Percentiles rank a stretch among this genome's conserved stretches.
Conservation (phyloP, 1,140 invertebrate species). For the Cheumatopsyche charites region DNA sequence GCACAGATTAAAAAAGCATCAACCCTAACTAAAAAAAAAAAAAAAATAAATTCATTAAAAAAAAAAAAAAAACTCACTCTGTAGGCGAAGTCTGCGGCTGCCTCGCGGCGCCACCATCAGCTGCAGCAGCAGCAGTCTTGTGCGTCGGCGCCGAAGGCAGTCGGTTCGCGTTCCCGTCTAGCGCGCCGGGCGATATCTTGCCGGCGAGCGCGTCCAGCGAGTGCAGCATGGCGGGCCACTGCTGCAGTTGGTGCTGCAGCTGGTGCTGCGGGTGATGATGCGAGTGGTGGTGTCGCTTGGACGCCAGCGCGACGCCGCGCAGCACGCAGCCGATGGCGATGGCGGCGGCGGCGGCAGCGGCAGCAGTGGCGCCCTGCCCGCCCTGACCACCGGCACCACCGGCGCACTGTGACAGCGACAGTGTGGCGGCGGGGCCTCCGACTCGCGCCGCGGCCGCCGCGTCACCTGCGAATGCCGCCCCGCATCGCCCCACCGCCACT, state of each 20-base stretch:
- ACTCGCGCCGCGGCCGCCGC: conserved; percentile 18
- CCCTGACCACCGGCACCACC: conserved; percentile 37
- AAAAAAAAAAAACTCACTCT: conserved; percentile 40
- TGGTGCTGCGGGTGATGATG: conserved; percentile 37
- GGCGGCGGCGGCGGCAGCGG: conserved; percentile 45
- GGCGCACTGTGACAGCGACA: conserved; percentile 35
- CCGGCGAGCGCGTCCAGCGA: conserved; percentile 79
- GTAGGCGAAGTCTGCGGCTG: conserved; percentile 48
- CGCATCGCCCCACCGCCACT: conserved; percentile 31
- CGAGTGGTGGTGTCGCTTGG: conserved; percentile 21
- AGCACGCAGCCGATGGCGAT: conserved; percentile 41
- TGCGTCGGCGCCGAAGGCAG: conserved; percentile 56
- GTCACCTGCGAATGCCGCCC: conserved; percentile 10
- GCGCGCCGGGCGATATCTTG: conserved; percentile 75
- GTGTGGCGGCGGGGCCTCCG: conserved; percentile 32
- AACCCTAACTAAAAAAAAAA: too few species aligned
- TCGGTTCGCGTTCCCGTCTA: conserved; percentile 66
- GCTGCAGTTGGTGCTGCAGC: conserved; percentile 52
- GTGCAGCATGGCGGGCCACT: conserved; percentile 71
- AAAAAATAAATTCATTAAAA: too few species aligned
- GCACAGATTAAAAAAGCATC: too few species aligned
- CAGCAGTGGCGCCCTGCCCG: conserved; percentile 43
- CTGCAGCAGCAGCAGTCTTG: neutral
- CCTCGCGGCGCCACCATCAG: conserved; percentile 38
- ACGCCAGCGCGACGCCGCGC: conserved; percentile 35